These are phyloP conservation scores for Lateolabrax maculatus DNA, from an alignment of 2,797 vertebrate genomes.

Conservation along the genomic window DNA sequence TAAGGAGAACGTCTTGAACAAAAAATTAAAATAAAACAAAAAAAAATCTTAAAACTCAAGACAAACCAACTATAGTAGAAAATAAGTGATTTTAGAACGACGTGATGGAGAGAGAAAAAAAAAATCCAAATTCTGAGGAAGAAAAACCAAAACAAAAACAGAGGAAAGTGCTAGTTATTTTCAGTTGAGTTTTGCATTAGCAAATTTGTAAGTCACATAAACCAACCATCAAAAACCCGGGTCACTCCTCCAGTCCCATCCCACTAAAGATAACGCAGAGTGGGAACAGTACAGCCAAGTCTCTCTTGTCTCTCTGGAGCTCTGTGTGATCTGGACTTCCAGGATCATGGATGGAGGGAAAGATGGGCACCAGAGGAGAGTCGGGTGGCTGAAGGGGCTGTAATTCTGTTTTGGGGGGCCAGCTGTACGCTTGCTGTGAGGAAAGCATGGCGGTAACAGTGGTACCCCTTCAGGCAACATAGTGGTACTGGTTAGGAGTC, in stretches of 20 bases:
- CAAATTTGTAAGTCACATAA: slow-evolving; percentile 72
- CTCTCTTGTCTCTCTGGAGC: slow-evolving; percentile 67
- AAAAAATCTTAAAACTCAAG: slow-evolving; percentile 63
- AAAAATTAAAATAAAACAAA: slow-evolving; percentile 41
- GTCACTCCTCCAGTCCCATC: slow-evolving; percentile 56
- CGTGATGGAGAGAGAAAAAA: slow-evolving; percentile 47
- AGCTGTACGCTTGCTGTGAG: slow-evolving; percentile 68
- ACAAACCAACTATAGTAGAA: slow-evolving; percentile 77
- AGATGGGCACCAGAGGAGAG: slow-evolving; percentile 70
- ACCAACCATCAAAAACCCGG: slow-evolving; percentile 63
- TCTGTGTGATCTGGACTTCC: slow-evolving; percentile 62
- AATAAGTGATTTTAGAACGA: slow-evolving; percentile 72
- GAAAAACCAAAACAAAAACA: slow-evolving; percentile 54
- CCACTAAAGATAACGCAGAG: slow-evolving; percentile 53
- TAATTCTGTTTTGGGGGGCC: slow-evolving; percentile 53
- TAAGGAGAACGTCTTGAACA: slow-evolving; percentile 41
- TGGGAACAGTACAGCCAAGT: slow-evolving; percentile 58
- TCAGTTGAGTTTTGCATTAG: slow-evolving; percentile 78
- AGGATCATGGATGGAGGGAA: slow-evolving; percentile 54
- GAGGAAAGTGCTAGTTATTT: slow-evolving; percentile 80
- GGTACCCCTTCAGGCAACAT: slow-evolving; percentile 89
- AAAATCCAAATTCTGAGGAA: slow-evolving; percentile 52
- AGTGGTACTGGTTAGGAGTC: slow-evolving; percentile 96
- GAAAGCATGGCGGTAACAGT: slow-evolving; percentile 62
- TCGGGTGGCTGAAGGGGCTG: slow-evolving; percentile 69